Base-by-base conservation (phyloP, 2,888 invertebrate genomes). In the Calephelis perditalis region DNA sequence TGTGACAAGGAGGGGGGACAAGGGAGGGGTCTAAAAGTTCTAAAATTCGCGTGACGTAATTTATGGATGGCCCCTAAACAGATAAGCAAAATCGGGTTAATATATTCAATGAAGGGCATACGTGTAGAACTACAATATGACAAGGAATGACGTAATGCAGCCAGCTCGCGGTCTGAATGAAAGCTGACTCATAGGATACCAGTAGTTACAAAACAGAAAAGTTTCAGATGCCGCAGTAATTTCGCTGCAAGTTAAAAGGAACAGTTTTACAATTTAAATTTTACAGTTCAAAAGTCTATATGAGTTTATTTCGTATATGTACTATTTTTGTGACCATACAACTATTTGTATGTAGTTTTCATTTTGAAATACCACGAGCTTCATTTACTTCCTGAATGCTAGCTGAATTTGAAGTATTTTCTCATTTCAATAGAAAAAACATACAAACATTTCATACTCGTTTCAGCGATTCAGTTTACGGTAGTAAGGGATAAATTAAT, bases 171-270 rank as follows among this genome's bases (percentile, higher is more conserved):
- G 61, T 60, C 59, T 65, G 69, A 70, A 68, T 70, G 65, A 61
- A 63, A 63, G 63, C 62, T 71, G 71, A 70, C 66, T 71, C 70
- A 70, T 70, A 59, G 35, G 10, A 35, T 52, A 36, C 54, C 54
- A 8, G 54, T 54, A 35, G 47, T 56, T 58, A 55, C 64, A 58
- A 58, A 57, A 44, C 26, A 44, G 10, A 36, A 9, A 26, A 44
- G 40, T 44, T 15, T 59, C 35, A 36, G 56, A 7, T 37, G 35
- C 45, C 37, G 12, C 37, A 55, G 36, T 55, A 44, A 55, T 55
- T 59, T 45, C 45, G 45, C 45, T 52, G 43, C 43, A n/a, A 58
- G 47, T 40, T 37, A 37, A 35, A 60, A 61, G 57, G 52, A 61
- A 62, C 62, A 62, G 52, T 56, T 58, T 63, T 62, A 65, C 59